Conservation (phyloP, 2,113 vertebrate species). For the Aepyceros melampus region DNA sequence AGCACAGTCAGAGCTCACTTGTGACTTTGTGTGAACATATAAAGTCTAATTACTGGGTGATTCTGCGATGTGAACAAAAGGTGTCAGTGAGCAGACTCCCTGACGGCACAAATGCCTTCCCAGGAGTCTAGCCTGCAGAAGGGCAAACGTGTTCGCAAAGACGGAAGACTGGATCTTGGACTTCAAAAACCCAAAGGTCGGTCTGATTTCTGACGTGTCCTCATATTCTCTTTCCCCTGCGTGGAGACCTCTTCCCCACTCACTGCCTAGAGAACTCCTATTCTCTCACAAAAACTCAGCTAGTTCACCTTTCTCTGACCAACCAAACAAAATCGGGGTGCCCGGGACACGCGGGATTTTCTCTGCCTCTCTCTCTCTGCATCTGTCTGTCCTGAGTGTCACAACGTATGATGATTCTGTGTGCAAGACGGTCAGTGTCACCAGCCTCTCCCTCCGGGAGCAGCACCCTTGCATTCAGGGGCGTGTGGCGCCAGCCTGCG, state of each 20-base stretch:
- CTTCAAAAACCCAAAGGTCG: neutral
- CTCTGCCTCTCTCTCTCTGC: neutral
- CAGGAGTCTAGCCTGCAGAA: neutral
- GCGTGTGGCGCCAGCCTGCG: rapidly evolving
- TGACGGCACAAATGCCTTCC: rapidly evolving
- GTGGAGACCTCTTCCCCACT: neutral
- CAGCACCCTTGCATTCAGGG: no score
- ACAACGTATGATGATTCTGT: no score
- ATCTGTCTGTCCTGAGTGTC: no score
- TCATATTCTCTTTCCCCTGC: neutral
- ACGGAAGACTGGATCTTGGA: rapidly evolving
- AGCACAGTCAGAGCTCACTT: rapidly evolving
- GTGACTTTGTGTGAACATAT: rapidly evolving
- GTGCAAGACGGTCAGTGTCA: neutral
- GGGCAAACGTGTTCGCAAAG: rapidly evolving
- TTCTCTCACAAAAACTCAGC: neutral
- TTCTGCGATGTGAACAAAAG: rapidly evolving
- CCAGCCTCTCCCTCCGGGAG: neutral
- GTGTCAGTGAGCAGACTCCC: rapidly evolving
- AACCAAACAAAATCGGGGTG: neutral
- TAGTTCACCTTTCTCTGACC: neutral
- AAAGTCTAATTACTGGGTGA: rapidly evolving
- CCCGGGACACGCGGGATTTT: no score
- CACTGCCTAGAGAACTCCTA: neutral
- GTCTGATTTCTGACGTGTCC: neutral